Conservation (phyloP, 2,888 invertebrate genomes). For the Rhaphigaster nebulosa region DNA sequence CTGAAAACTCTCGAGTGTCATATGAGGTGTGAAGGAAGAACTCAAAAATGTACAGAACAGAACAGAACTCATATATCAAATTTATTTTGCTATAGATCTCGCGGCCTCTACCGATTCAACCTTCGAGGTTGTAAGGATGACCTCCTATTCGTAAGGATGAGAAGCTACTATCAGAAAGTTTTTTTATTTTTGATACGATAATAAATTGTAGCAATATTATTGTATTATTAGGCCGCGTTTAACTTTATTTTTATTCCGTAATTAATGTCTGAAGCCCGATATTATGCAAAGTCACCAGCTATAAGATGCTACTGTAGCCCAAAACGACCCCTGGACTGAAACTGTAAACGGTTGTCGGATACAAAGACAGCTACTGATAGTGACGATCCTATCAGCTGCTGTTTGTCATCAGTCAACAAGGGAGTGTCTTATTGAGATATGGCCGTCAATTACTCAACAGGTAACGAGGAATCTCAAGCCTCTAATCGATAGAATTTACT, state of each 20-base stretch:
- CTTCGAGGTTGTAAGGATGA: too few relatives aligned
- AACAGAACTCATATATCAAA: too few relatives aligned
- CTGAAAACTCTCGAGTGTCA: too few relatives aligned
- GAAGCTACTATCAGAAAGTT: too few relatives aligned
- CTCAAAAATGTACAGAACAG: too few relatives aligned
- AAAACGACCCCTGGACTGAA: not conserved
- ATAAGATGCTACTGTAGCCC: not conserved
- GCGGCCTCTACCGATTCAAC: too few relatives aligned
- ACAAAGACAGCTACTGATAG: not conserved
- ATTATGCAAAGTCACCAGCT: not conserved
- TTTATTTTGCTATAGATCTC: too few relatives aligned
- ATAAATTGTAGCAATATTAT: too few relatives aligned
- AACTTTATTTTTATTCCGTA: not conserved
- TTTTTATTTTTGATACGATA: too few relatives aligned
- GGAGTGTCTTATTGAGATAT: constrained; percentile 44
- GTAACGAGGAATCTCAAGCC: not conserved
- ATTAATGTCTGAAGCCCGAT: not conserved
- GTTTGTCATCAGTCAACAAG: constrained; percentile 44
- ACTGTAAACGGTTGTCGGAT: not conserved
- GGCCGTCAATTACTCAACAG: constrained; percentile 13
- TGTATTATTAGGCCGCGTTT: too few relatives aligned
- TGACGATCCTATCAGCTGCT: not conserved
- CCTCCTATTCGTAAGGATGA: too few relatives aligned
- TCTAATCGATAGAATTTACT: not conserved
- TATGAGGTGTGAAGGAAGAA: too few relatives aligned